Percentiles rank a stretch among this genome's conserved stretches.
phyloP scores from a whole-genome alignment of 2,797 vertebrate genomes.

The Urocyon cinereoargenteus region DNA sequence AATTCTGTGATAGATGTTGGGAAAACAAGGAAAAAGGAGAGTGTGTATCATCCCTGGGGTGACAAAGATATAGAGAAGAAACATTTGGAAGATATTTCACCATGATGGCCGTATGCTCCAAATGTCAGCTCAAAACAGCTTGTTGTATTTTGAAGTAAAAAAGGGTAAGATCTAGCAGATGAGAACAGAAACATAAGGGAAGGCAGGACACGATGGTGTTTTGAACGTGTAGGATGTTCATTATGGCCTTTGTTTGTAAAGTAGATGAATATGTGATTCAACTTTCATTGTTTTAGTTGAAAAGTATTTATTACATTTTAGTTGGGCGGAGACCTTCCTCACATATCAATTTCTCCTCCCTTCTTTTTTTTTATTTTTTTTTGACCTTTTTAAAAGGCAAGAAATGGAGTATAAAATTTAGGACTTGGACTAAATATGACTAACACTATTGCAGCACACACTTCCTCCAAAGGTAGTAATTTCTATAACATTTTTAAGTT shows the following conservation, averaged over 20 bases:
- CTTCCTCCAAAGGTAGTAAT: not conserved
- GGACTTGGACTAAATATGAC: not conserved
- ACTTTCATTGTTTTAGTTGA: not conserved
- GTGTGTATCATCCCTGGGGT: not conserved
- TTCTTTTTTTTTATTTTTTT: fast-evolving
- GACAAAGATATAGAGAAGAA: conserved; percentile 34
- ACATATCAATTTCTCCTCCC: not conserved
- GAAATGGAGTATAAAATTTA: not conserved
- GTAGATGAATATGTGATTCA: not conserved
- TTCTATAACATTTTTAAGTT: not conserved
- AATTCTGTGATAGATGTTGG: not conserved
- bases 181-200: conserved; percentile 61
- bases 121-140: conserved; percentile 78
- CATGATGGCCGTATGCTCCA: conserved; percentile 51
- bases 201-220: not conserved
- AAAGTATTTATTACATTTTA: not conserved
- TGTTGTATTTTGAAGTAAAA: conserved; percentile 70
- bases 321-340: not conserved
- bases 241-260: conserved; percentile 6
- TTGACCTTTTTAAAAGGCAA: not conserved
- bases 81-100: conserved; percentile 66
- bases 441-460: not conserved
- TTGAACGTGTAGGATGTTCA: not conserved
- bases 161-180: conserved; percentile 49
- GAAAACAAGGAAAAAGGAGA: not conserved